phyloP scores from a whole-genome alignment of 2,888 invertebrate genomes.

The Eilema griseolum region DNA sequence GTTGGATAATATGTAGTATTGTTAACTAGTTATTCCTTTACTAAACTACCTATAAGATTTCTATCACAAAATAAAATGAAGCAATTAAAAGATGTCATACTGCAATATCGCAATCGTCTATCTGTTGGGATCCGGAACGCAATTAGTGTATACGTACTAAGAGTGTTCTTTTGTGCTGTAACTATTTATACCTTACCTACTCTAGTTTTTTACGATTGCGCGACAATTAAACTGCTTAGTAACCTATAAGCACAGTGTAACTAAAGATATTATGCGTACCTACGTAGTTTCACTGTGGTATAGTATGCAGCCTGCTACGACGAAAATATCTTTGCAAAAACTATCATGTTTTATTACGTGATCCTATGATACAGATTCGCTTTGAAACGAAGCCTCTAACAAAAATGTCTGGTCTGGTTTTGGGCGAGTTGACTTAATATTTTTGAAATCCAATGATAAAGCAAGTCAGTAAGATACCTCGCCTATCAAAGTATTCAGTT shows the following conservation, averaged over 20 bases:
- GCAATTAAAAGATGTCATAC: neutral
- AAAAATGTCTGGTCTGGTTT: too few relatives aligned
- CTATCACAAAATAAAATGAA: neutral
- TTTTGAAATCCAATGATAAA: too few relatives aligned
- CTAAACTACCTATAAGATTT: neutral
- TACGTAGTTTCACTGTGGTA: too few relatives aligned
- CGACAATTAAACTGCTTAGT: neutral
- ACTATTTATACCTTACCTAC: conserved; percentile 1
- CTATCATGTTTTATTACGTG: too few relatives aligned
- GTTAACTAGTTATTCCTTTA: neutral
- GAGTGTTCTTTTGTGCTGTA: conserved; percentile 1
- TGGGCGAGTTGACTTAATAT: too few relatives aligned
- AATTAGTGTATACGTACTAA: neutral
- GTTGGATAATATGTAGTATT: neutral
- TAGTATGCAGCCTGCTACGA: too few relatives aligned
- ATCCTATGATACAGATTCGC: too few relatives aligned
- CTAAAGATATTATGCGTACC: too few relatives aligned
- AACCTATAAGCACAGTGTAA: neutral
- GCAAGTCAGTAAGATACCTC: neutral
- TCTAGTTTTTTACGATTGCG: neutral
- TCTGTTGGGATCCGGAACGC: conserved; percentile 4
- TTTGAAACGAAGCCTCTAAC: too few relatives aligned
- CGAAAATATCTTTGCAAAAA: too few relatives aligned
- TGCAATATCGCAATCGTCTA: neutral
- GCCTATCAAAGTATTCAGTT: conserved; percentile 32